Base-by-base conservation (phyloP, 2,113 vertebrate species). In the Pterocles burchelli region DNA sequence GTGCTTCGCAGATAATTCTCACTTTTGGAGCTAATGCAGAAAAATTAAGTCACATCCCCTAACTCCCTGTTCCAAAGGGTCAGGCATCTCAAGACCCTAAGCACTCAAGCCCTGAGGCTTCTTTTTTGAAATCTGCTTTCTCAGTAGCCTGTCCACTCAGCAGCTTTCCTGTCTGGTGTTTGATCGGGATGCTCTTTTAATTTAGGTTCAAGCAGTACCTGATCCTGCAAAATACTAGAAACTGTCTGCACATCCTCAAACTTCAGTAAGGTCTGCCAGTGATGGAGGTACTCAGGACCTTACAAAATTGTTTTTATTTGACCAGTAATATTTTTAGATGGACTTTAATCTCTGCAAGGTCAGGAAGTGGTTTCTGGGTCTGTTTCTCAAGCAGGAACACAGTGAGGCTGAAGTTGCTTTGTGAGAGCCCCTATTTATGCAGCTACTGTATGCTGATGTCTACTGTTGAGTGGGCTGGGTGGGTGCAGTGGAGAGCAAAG, bases 401-500 rank as follows among this genome's bases (percentile, higher is more conserved):
- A 3, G 25, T 0, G 0, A 52, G 26, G 57, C 25, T 52, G 25
- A 33, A 38, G 34, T 6, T 74, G 22, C 43, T 65, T 51, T 61
- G 28, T 38, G 61, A 31, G 28, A 66, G n/a, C 25, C 29, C 7
- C n/a, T 61, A 3, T 54, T 66, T 66, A 43, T 17, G 9, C 0
- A 1, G 11, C 55, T 57, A 5, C 51, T 33, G 10, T 26, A 22
- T 2, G 0, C 33, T 51, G 1, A 9, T 11, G 17, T 58, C 57
- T 38, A 2, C 33, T 31, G 63, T 24, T 21, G 41, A 26, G 36
- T 18, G 29, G 66, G 28, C 73, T 61, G 36, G 54, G 38, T 41
- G 45, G 38, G 34, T 34, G 10, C 7, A 34, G 29, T 1, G 1
- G 48, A 67, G 31, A 26, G 18, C 48, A 36, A 68, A 86, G 78